Conservation (phyloP, 2,797 vertebrate genomes). For the Sebastiscus tertius region DNA sequence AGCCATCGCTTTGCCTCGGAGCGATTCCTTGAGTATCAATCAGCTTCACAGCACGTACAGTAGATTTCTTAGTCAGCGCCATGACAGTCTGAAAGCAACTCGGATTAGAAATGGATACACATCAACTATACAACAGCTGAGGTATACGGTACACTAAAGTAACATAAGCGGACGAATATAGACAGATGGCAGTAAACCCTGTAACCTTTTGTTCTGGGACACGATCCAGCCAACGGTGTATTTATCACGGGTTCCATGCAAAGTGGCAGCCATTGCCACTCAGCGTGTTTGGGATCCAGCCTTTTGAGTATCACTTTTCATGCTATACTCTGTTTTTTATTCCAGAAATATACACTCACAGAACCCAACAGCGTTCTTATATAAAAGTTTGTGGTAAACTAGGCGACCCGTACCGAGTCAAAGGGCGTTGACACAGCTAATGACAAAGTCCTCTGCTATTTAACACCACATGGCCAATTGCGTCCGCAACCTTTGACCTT, state of each 20-base stretch:
- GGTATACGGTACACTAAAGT: constrained; percentile 15
- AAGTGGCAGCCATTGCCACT: constrained; percentile 6
- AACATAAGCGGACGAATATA: constrained; percentile 47
- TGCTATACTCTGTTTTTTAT: background rate
- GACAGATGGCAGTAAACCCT: constrained; percentile 67
- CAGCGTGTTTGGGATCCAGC: background rate
- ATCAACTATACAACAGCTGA: constrained; percentile 40
- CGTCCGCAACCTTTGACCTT: constrained; percentile 43
- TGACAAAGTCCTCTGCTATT: constrained; percentile 42
- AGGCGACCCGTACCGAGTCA: background rate
- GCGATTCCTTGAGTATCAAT: background rate
- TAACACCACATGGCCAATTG: constrained; percentile 33
- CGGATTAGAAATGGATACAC: constrained; percentile 26
- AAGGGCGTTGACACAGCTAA: constrained; percentile 20
- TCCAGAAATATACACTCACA: background rate
- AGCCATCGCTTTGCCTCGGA: background rate
- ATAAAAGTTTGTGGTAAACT: background rate
- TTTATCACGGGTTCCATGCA: constrained; percentile 24
- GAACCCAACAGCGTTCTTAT: background rate
- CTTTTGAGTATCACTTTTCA: background rate
- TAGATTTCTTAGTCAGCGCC: constrained; percentile 6
- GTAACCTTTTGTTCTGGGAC: constrained; percentile 68
- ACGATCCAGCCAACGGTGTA: constrained; percentile 26
- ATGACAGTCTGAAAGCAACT: constrained; percentile 12
- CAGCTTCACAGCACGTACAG: constrained; percentile 1